Evolutionary conservation across 2,113 vertebrate species (phyloP).

Genomic region (Castor canadensis): DNA sequence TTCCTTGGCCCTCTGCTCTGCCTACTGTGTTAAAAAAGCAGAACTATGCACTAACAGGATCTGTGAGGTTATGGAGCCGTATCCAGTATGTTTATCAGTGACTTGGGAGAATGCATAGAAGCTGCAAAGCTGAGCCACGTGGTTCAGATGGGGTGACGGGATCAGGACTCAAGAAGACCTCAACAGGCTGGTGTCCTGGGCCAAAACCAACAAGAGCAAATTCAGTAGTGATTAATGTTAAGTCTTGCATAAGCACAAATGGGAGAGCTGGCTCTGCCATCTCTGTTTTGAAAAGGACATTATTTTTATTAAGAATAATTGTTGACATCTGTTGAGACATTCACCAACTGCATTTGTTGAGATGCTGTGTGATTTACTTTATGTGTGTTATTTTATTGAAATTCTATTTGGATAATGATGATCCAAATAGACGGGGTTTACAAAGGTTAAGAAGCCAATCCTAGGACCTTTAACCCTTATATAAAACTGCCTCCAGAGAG

Average conservation of each 20-base stretch:
- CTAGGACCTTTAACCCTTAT: not conserved
- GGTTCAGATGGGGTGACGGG: not conserved
- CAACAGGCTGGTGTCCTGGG: not conserved
- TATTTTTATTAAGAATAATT: not conserved
- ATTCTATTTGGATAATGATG: not conserved
- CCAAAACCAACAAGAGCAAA: constrained; percentile 29
- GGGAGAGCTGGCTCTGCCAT: not conserved
- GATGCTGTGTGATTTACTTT: not conserved
- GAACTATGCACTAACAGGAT: not conserved
- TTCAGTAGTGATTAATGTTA: not conserved
- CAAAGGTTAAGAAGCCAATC: not conserved
- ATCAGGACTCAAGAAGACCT: not conserved
- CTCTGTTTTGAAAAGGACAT: not conserved
- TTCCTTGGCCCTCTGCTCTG: not conserved
- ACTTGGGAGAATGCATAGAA: not conserved
- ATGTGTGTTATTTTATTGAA: not conserved
- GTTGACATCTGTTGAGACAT: not conserved
- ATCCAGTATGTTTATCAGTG: not conserved
- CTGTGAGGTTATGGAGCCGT: not conserved
- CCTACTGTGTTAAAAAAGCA: not conserved
- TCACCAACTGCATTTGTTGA: not conserved
- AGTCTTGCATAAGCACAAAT: not conserved
- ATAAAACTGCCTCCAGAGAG: not conserved
- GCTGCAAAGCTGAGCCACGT: not conserved
- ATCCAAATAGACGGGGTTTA: not conserved